Evolutionary conservation across 2,888 invertebrate genomes (phyloP).

Genomic region (Herminia tarsipennalis): DNA sequence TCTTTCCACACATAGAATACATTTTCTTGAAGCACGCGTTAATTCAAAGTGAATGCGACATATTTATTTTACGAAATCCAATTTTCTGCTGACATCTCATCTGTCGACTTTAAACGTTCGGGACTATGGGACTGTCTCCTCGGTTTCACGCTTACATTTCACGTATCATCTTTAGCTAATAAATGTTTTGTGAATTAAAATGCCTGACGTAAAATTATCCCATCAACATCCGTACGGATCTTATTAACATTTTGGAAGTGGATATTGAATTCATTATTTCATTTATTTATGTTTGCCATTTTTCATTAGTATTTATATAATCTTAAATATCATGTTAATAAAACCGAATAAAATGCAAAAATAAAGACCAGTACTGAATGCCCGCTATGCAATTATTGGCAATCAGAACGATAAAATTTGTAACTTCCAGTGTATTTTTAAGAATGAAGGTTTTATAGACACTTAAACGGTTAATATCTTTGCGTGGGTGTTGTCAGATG

Average conservation of each 20-base stretch:
- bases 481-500: constrained; percentile 8
- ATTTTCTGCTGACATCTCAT: constrained; percentile 85
- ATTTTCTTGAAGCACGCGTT: constrained; percentile 43
- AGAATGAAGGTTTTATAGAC: constrained; percentile 11
- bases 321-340: not conserved
- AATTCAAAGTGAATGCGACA: constrained; percentile 78
- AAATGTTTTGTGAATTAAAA: constrained; percentile 52
- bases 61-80: constrained; percentile 86
- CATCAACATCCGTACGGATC: constrained; percentile 18
- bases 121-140: constrained; percentile 76
- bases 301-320: too few species aligned
- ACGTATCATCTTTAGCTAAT: constrained; percentile 60
- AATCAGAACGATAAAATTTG: constrained; percentile 11
- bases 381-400: constrained; percentile 10
- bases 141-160: constrained; percentile 78
- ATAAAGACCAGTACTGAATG: not conserved
- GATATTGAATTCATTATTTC: too few species aligned
- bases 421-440: constrained; percentile 7
- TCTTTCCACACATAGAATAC: constrained; percentile 30
- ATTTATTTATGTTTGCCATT: constrained; percentile 1
- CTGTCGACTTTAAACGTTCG: constrained; percentile 83
- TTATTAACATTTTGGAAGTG: constrained; percentile 15
- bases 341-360: not conserved
- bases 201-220: constrained; percentile 38
- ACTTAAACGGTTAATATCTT: constrained; percentile 9